phyloP scores from a whole-genome alignment of 2,797 vertebrate species.

The Falco berigora region DNA sequence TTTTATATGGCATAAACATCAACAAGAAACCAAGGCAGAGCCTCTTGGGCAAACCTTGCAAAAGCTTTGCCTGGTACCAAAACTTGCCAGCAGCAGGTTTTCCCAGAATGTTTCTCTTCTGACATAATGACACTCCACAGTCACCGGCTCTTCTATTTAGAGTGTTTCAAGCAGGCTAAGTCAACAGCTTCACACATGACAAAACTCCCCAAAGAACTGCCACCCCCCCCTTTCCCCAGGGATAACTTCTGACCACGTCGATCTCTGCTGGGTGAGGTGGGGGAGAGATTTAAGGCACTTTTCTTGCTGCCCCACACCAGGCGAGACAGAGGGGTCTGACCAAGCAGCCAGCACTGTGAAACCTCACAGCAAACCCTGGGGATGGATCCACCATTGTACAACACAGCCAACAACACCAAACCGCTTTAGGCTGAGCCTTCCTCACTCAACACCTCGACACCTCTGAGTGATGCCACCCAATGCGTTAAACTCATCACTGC shows the following conservation, averaged over 20 bases:
- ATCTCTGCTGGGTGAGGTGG: fast-evolving
- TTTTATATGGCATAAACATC: neutral
- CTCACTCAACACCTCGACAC: neutral
- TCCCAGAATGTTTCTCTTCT: neutral
- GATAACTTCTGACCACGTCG: neutral
- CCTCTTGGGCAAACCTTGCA: neutral
- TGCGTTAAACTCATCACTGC: fast-evolving
- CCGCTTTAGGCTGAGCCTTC: neutral
- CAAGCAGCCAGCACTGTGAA: neutral
- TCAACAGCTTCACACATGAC: neutral
- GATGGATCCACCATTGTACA: neutral
- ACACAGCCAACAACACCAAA: neutral
- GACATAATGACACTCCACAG: neutral
- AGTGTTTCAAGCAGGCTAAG: neutral
- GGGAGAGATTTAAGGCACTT: neutral
- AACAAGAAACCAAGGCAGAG: neutral
- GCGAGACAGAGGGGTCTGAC: neutral
- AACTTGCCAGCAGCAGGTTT: neutral
- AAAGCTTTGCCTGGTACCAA: neutral
- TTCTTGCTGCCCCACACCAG: neutral
- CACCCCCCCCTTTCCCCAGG: neutral
- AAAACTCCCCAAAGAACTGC: neutral
- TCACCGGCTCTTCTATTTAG: neutral
- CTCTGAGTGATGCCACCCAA: neutral
- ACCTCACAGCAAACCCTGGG: neutral